Conservation (phyloP, 2,888 invertebrate genomes). For the Argyresthia albistria region DNA sequence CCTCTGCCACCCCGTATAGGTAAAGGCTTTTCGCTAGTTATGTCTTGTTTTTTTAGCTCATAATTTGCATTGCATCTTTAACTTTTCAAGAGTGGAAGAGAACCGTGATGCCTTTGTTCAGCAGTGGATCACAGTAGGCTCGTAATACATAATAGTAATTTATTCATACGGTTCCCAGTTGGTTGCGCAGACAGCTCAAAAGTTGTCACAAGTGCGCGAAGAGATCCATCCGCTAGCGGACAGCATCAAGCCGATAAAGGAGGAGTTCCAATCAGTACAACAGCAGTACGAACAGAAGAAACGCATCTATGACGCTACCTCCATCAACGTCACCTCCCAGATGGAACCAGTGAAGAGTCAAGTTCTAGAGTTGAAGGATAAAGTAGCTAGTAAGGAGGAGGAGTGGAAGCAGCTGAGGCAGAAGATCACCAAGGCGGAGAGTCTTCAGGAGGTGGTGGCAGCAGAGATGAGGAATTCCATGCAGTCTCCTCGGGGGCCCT, state of each 20-base stretch:
- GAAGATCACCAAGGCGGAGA: conserved; percentile 69
- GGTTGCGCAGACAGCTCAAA: conserved; percentile 75
- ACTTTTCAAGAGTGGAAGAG: too few species aligned
- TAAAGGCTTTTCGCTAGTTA: too few species aligned
- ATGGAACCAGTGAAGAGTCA: conserved; percentile 69
- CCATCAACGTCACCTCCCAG: conserved; percentile 67
- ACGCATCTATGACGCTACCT: conserved; percentile 76
- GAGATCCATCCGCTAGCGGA: conserved; percentile 62
- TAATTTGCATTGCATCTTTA: too few species aligned
- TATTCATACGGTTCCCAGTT: conserved; percentile 43
- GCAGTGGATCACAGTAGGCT: too few species aligned
- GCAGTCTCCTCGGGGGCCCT: conserved; percentile 61
- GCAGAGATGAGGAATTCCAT: conserved; percentile 64
- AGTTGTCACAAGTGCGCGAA: conserved; percentile 55
- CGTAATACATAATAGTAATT: too few species aligned
- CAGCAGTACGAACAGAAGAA: conserved; percentile 80
- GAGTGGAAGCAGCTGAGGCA: conserved; percentile 69
- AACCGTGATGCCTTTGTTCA: too few species aligned
- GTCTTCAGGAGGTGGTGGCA: conserved; percentile 65
- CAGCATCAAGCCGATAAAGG: conserved; percentile 75
- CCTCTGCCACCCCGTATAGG: too few species aligned
- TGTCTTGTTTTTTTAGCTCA: too few species aligned
- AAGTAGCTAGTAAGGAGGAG: conserved; percentile 62
- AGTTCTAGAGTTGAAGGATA: conserved; percentile 65
- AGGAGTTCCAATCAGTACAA: conserved; percentile 75